Evolutionary conservation across 2,113 vertebrate species (phyloP).

Genomic region (Mobula hypostoma): DNA sequence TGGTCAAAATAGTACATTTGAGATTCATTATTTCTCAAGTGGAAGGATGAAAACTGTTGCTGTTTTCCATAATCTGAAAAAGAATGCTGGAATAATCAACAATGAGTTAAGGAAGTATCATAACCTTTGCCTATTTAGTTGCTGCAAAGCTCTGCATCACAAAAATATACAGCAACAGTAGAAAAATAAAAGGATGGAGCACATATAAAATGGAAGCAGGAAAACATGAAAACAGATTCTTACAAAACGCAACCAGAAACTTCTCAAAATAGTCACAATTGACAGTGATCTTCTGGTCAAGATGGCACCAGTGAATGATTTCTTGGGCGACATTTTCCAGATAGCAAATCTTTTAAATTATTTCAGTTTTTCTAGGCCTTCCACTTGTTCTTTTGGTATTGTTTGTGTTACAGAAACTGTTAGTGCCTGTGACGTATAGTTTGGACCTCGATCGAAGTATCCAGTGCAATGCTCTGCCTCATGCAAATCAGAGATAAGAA

Average conservation of each 20-base stretch:
- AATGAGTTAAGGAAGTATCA: not conserved
- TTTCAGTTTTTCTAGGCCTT: too few species aligned
- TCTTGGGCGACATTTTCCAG: too few species aligned
- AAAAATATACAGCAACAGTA: not conserved
- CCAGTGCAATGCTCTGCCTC: too few species aligned
- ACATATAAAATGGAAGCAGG: not conserved
- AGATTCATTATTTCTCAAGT: not conserved
- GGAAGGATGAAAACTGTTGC: not conserved
- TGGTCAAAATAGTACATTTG: not conserved
- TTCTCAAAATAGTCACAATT: not conserved
- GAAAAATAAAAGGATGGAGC: not conserved
- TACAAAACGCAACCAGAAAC: not conserved
- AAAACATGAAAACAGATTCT: not conserved
- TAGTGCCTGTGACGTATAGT: too few species aligned
- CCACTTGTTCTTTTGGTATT: too few species aligned
- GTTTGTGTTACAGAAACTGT: too few species aligned
- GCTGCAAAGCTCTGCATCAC: not conserved
- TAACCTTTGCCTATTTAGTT: not conserved
- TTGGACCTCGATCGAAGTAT: too few species aligned
- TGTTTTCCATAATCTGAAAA: not conserved
- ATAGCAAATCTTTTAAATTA: too few species aligned
- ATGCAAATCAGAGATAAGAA: too few species aligned
- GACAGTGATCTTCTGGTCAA: not conserved
- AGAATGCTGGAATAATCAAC: not conserved
- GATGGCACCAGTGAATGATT: too few species aligned